Percentiles rank a stretch among this genome's conserved stretches.
Conservation (phyloP, 2,797 vertebrate genomes). For the Chelonia mydas region DNA sequence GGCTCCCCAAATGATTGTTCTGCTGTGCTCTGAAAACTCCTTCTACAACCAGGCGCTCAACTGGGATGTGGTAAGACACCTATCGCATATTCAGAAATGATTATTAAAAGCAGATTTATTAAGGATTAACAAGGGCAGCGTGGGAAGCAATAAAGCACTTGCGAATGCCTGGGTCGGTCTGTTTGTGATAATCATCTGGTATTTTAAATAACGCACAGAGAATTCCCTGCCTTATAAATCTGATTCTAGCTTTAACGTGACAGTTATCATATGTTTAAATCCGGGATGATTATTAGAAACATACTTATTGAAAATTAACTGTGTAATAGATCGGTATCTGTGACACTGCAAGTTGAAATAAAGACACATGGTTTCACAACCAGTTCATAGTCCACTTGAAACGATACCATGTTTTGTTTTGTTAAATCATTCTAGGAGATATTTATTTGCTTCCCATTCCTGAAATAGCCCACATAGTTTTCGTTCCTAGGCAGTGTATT, state of each 20-base stretch:
- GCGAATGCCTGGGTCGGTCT: neutral
- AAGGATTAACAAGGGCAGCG: slow-evolving; percentile 8
- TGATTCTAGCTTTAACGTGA: slow-evolving; percentile 36
- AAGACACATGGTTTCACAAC: slow-evolving; percentile 47
- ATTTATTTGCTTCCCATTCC: slow-evolving; percentile 64
- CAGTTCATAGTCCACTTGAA: neutral
- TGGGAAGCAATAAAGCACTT: slow-evolving; percentile 33
- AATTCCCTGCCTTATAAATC: slow-evolving; percentile 46
- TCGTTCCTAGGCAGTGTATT: slow-evolving; percentile 57
- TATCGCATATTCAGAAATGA: neutral
- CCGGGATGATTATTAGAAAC: slow-evolving; percentile 62
- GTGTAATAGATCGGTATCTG: slow-evolving; percentile 58
- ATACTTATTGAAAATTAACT: slow-evolving; percentile 57
- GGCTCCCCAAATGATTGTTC: fast-evolving
- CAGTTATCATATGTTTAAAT: slow-evolving; percentile 38
- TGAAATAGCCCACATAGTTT: slow-evolving; percentile 59
- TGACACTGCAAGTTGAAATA: slow-evolving; percentile 33
- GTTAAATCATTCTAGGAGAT: neutral
- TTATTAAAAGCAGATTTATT: slow-evolving; percentile 61
- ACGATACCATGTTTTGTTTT: neutral
- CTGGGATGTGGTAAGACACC: neutral
- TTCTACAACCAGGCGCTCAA: fast-evolving
- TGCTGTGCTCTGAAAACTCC: fast-evolving
- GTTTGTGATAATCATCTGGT: slow-evolving; percentile 40
- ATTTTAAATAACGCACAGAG: slow-evolving; percentile 6